Evolutionary conservation across 1,140 invertebrate species (phyloP), one percentile per base, ranked within the genome.

Genomic region (Diorhabda elongata): DNA sequence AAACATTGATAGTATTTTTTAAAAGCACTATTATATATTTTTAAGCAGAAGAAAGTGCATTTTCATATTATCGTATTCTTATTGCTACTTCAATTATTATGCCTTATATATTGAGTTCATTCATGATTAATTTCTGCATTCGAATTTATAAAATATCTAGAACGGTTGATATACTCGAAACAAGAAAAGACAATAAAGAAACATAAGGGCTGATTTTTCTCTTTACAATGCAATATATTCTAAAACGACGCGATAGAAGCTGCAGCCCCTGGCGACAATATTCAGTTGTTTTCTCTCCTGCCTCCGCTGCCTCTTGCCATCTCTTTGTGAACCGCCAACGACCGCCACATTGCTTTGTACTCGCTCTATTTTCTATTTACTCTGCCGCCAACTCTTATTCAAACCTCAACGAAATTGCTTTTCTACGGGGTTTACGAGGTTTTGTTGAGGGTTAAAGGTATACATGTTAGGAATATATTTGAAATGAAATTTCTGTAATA

Each of bases 361-460:
- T 52, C 47, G 47, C 47, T 52, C 47, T 52, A 52, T 52, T 52
- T 52, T 52, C 47, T 52, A 52, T 52, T 52, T 52, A 52, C 47
- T 8, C 47, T 52, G 47, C 47, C 47, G 47, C n/a, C 47, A 52
- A 52, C 47, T 52, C 47, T 52, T 52, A 52, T 52, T 52, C 47
- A 52, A 52, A 52, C 47, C 47, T n/a, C 47, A 52, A n/a, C 47
- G 47, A 52, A 52, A 52, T 52, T 52, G 47, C 47, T 52, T 52
- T 52, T 52, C 47, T 52, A 52, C 47, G 47, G 47, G 47, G 47
- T 52, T 52, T 52, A 52, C 47, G 47, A n/a, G 47, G 47, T 52
- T 52, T 52, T 52, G 47, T 52, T 52, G 6, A n/a, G 47, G 47
- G 47, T 52, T 52, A 52, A 8, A 52, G 47, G 47, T 52, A 52